Evolutionary conservation across 2,113 vertebrate species (phyloP).

Genomic region (Dromas ardeola): DNA sequence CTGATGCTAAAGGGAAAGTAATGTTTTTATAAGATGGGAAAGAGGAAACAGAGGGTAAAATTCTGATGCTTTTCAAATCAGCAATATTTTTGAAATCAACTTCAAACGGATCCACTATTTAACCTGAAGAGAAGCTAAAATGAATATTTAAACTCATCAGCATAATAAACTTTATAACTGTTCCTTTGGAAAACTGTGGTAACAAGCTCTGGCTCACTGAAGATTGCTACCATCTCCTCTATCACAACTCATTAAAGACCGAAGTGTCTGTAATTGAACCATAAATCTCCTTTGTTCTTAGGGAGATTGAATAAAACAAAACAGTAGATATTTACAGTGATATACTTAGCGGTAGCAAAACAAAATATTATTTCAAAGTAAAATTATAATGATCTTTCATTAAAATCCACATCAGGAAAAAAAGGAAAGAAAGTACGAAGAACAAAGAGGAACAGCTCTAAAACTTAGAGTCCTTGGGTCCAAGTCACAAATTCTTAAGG

Average conservation of each 20-base stretch:
- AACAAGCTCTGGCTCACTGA: slow-evolving; percentile 15
- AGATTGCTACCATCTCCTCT: slow-evolving; percentile 14
- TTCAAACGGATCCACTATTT: slow-evolving; percentile 4
- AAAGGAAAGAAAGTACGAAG: not conserved
- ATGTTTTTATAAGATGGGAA: not conserved
- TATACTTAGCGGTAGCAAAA: not conserved
- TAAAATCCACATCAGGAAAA: not conserved
- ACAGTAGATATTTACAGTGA: not conserved
- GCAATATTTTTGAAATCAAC: not conserved
- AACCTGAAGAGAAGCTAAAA: slow-evolving; percentile 30
- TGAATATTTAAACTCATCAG: slow-evolving; percentile 20
- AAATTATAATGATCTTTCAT: not conserved
- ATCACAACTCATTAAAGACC: slow-evolving; percentile 49
- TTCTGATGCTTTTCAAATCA: not conserved
- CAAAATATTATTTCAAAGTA: slow-evolving; percentile 31
- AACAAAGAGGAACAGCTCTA: not conserved
- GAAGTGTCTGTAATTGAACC: slow-evolving; percentile 40
- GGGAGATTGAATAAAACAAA: not conserved
- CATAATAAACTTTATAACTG: not conserved
- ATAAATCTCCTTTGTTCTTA: slow-evolving; percentile 21
- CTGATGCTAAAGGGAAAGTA: not conserved
- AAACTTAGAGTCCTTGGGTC: not conserved
- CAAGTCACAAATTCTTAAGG: not conserved
- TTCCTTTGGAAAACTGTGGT: not conserved
- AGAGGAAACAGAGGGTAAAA: not conserved